Conservation (phyloP, 2,888 invertebrate species). For the Linnaemya vulpina region DNA sequence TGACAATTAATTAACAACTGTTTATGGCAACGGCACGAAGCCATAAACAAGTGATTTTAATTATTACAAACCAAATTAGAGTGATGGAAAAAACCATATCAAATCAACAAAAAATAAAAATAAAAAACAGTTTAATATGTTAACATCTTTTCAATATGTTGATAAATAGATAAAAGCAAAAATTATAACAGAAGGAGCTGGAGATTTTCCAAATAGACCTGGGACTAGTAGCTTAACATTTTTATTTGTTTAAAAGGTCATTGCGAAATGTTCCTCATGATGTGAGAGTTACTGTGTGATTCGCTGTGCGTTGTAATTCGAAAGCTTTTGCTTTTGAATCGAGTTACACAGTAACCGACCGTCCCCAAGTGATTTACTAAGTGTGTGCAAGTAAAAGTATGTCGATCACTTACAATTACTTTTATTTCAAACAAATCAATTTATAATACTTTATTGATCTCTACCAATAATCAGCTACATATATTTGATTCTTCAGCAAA, state of each 20-base stretch:
- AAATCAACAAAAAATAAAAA: background rate
- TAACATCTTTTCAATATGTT: background rate
- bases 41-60: constrained; percentile 61
- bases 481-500: constrained; percentile 23
- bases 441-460: constrained; percentile 8
- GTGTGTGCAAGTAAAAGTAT: background rate
- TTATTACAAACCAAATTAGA: constrained; percentile 52
- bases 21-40: constrained; percentile 55
- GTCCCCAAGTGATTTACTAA: background rate
- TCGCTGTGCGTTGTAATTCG: too few relatives aligned
- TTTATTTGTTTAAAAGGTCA: too few relatives aligned
- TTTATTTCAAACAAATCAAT: background rate
- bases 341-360: too few relatives aligned
- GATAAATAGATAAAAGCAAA: background rate
- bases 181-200: too few relatives aligned
- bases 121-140: background rate
- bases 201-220: too few relatives aligned
- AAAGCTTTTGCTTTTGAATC: too few relatives aligned
- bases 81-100: constrained; percentile 1
- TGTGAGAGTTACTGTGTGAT: too few relatives aligned
- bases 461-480: constrained; percentile 11
- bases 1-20: constrained; percentile 64
- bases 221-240: too few relatives aligned
- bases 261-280: too few relatives aligned
- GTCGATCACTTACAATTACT: background rate